phyloP scores from a whole-genome alignment of 2,888 invertebrate genomes.

The Crematogaster levior region DNA sequence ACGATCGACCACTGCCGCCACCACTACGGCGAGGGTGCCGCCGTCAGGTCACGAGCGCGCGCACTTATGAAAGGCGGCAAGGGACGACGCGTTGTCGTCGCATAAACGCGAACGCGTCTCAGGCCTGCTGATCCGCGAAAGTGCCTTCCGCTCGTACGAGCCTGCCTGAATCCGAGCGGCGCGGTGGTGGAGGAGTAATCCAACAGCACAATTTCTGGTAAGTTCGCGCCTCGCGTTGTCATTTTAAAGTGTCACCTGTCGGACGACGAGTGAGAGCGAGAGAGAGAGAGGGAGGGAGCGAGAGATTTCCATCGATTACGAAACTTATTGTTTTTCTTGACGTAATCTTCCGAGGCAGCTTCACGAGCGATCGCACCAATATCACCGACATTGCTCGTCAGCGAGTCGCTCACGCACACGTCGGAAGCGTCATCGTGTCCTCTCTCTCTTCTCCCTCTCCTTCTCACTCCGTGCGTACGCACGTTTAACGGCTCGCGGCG shows the following conservation, averaged over 20 bases:
- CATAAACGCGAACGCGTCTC: slow-evolving; percentile 4
- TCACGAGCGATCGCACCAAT: background rate
- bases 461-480: slow-evolving; percentile 10
- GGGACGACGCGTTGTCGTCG: slow-evolving; percentile 14
- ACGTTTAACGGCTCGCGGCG: slow-evolving; percentile 38
- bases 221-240: background rate
- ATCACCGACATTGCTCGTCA: background rate
- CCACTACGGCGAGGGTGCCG: slow-evolving; percentile 12
- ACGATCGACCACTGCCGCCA: slow-evolving; percentile 56
- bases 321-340: background rate
- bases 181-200: background rate
- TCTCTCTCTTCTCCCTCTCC: background rate
- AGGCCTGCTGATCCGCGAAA: background rate
- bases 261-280: background rate
- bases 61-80: slow-evolving; percentile 32
- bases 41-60: slow-evolving; percentile 33
- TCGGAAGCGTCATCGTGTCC: background rate
- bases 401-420: slow-evolving; percentile 5
- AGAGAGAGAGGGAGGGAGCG: background rate
- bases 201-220: background rate
- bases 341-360: background rate
- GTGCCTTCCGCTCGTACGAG: slow-evolving; percentile 16
- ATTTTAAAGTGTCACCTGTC: background rate
- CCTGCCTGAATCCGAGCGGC: background rate
- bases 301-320: background rate